Base-by-base conservation (phyloP, 2,888 invertebrate genomes). In the Calliopum simillimum region DNA sequence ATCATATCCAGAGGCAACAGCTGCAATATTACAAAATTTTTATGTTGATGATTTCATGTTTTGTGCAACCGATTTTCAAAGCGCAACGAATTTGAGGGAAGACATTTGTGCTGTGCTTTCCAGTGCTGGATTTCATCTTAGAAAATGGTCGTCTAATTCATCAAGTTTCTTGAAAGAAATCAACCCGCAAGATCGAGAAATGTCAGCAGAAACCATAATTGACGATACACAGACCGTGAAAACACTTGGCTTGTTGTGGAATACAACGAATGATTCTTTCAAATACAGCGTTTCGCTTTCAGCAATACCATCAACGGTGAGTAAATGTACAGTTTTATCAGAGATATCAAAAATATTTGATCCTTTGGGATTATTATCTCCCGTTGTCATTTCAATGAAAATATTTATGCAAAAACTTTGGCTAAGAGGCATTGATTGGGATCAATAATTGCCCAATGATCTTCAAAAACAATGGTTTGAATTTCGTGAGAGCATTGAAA, bases 381-480 rank as follows among this genome's bases (percentile, higher is more conserved):
- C 70, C 3, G 51, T 70, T 4, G 44, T 70, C 11, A 43, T 59
- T 33, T 16, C 13, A 11, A 66, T 66, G 62, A 66, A 67, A 41
- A 55, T 65, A 33, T 65, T 65, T 25, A 70, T 65, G 70, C 58
- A 70, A 19, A 58, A 61, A 53, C 19, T 70, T 13, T 59, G 65
- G 65, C 3, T 70, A 21, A 65, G 44, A 43, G 59, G 70, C 14
- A 43, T 70, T 0, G 19, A 19, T 11, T 70, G 65, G 65, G 70
- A 70, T 14, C 25, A 67, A 53, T 11, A 53, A 16, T n/a, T 70
- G 21, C 66, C 65, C 2, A 25, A 1, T 46, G 53, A 65, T 61
- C 59, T 65, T 13, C 23, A 13, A 33, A 51, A 51, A n/a, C 51
- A 65, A 53, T 70, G 70, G 70, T 14, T n/a, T 11, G 51, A 69